These are phyloP conservation scores for Maconellicoccus hirsutus DNA, from an alignment of 1,140 invertebrate genomes.

Conservation along the genomic window DNA sequence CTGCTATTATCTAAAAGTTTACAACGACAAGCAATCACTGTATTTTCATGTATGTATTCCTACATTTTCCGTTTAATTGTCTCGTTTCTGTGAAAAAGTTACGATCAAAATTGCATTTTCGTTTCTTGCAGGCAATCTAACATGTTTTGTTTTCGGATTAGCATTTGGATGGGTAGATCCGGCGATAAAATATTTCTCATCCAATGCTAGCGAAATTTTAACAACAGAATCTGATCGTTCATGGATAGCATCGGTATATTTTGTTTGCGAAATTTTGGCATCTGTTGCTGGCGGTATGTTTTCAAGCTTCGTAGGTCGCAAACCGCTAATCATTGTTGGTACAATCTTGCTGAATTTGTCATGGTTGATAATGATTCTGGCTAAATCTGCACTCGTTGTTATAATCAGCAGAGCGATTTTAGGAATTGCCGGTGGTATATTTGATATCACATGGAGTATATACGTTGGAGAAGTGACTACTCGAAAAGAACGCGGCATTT, in stretches of 20 bases:
- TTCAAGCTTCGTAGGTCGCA: background rate
- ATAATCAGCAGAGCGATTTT: background rate
- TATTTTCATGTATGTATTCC: background rate
- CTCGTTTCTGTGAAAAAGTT: background rate
- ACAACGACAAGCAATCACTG: background rate
- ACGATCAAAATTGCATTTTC: background rate
- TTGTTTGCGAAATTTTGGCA: background rate
- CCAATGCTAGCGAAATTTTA: background rate
- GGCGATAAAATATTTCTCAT: background rate
- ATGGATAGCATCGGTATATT: background rate
- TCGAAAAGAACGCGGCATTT: conserved; percentile 27
- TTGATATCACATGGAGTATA: conserved; percentile 64
- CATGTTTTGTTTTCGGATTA: background rate
- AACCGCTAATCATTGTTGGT: background rate
- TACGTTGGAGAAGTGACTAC: conserved; percentile 68
- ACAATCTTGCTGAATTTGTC: background rate
- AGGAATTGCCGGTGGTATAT: conserved; percentile 57
- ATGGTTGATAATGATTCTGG: background rate
- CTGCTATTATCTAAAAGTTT: background rate
- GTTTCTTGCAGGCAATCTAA: background rate
- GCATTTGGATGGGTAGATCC: background rate
- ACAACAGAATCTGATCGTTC: background rate
- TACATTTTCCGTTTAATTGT: background rate
- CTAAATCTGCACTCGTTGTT: background rate
- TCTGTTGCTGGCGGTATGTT: background rate